Conservation (phyloP, 1,140 invertebrate genomes). For the Papilio glaucus region DNA sequence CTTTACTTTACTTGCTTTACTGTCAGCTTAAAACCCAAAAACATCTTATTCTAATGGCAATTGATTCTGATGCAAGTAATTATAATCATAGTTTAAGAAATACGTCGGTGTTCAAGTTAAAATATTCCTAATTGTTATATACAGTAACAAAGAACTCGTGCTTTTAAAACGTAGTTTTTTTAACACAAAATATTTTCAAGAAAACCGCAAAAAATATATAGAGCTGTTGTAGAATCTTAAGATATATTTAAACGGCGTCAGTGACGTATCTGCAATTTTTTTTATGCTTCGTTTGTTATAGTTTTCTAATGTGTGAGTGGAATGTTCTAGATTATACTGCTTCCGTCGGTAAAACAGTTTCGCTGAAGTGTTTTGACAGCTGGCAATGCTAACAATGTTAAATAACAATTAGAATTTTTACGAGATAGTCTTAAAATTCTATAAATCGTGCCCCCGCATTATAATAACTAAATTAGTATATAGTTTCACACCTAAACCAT, state of each 20-base stretch:
- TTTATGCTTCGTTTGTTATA: too few species aligned
- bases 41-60: background rate
- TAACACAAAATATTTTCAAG: background rate
- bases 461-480: too few species aligned
- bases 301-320: background rate
- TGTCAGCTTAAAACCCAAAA: too few species aligned
- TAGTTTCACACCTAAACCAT: too few species aligned
- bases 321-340: background rate
- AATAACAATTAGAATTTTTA: too few species aligned
- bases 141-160: background rate
- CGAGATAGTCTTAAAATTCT: too few species aligned
- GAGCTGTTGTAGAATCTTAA: background rate
- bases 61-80: background rate
- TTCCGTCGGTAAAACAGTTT: constrained; percentile 1
- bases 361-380: background rate
- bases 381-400: too few species aligned
- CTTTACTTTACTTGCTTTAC: background rate
- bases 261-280: background rate
- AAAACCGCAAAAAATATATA: constrained; percentile 1
- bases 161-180: constrained; percentile 21
- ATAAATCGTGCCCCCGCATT: too few species aligned
- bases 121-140: constrained; percentile 13
- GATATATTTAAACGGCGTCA: background rate
- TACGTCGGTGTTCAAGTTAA: constrained; percentile 14
- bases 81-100: background rate